Conservation (phyloP, 2,113 vertebrate species). For the Bagarius yarrelli region DNA sequence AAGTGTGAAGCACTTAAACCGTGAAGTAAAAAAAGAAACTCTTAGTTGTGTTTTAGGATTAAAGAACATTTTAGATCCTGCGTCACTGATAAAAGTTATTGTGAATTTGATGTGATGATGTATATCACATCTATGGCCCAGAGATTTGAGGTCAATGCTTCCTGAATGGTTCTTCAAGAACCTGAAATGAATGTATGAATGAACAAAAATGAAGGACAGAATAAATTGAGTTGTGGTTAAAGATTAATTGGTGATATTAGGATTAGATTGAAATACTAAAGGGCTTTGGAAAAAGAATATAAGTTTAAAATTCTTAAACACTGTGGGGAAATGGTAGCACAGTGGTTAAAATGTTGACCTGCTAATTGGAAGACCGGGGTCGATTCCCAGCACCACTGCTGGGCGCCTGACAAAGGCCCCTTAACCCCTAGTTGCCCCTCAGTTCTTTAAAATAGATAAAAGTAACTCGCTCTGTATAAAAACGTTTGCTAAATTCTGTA, state of each 20-base stretch:
- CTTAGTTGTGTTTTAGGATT: neutral
- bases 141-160: constrained; percentile 12
- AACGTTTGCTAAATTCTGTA: no score
- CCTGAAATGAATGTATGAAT: neutral
- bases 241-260: neutral
- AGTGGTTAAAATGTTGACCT: no score
- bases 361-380: no score
- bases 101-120: constrained; percentile 9
- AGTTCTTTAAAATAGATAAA: no score
- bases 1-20: constrained; percentile 7
- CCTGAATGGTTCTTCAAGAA: neutral
- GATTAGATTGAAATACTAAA: neutral
- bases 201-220: neutral
- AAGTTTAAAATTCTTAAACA: neutral
- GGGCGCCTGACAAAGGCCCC: no score
- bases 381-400: no score
- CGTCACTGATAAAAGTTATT: neutral
- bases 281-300: neutral
- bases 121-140: constrained; percentile 8
- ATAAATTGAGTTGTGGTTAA: neutral
- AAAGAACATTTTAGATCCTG: neutral
- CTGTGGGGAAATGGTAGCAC: no score
- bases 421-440: no score
- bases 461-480: no score
- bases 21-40: neutral